Percentiles rank a stretch among this genome's conserved stretches.
Conservation (phyloP, 2,888 invertebrate genomes). For the Lucinisca nassula region DNA sequence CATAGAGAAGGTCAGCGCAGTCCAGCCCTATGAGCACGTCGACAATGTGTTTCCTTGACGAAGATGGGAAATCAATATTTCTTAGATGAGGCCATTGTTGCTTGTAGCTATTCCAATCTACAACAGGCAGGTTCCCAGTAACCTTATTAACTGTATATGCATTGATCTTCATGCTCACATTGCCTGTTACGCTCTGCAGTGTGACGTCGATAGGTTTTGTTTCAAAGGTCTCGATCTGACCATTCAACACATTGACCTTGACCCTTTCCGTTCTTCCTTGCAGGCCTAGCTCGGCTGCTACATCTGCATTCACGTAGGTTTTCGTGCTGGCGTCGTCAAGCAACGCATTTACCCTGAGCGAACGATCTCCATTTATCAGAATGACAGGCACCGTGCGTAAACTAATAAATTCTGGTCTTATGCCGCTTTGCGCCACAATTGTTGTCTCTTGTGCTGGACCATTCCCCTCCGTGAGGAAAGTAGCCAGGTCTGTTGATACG, state of each 20-base stretch:
- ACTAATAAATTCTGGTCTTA: background rate
- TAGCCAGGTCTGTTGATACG: background rate
- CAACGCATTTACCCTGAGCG: constrained; percentile 20
- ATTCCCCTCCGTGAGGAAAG: background rate
- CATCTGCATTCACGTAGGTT: constrained; percentile 21
- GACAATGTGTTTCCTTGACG: background rate
- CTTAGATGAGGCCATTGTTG: constrained; percentile 5
- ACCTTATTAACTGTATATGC: constrained; percentile 5
- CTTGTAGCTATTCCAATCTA: background rate
- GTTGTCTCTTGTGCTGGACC: background rate
- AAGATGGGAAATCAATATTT: constrained; percentile 18
- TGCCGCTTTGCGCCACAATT: background rate
- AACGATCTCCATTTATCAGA: background rate
- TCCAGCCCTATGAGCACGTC: constrained; percentile 28
- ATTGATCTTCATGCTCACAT: background rate
- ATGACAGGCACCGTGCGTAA: constrained; percentile 31
- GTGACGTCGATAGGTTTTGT: background rate
- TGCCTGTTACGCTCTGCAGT: background rate
- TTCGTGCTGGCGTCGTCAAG: constrained; percentile 28
- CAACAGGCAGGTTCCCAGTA: constrained; percentile 4
- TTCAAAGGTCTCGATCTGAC: background rate
- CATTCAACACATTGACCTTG: constrained; percentile 17
- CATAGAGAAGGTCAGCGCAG: background rate
- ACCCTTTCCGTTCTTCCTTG: background rate
- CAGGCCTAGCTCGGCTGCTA: constrained; percentile 6